phyloP scores from a whole-genome alignment of 2,113 vertebrate genomes.

The Galbula dea region DNA sequence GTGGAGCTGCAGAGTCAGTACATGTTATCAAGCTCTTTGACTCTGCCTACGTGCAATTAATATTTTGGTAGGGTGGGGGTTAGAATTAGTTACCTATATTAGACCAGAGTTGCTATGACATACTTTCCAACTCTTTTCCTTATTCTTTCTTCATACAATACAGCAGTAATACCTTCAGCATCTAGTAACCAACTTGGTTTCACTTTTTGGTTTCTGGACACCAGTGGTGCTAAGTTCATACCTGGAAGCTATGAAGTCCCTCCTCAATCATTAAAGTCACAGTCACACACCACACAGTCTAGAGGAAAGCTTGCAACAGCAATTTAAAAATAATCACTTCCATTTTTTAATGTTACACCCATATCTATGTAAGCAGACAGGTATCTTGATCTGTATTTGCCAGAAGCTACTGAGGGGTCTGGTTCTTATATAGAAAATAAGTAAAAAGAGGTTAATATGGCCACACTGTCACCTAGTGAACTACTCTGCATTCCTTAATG shows the following conservation, averaged over 20 bases:
- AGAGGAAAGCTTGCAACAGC: background rate
- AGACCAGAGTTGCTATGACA: background rate
- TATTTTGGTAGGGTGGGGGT: constrained; percentile 27
- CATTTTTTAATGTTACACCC: background rate
- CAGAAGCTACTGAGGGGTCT: background rate
- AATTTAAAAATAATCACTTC: background rate
- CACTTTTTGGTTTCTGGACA: background rate
- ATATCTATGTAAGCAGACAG: background rate
- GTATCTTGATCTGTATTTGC: background rate
- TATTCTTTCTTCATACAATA: background rate
- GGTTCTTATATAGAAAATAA: background rate
- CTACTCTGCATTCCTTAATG: background rate
- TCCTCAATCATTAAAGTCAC: background rate
- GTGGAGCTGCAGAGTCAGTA: background rate
- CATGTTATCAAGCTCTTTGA: background rate
- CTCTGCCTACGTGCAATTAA: constrained; percentile 20
- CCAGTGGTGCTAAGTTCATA: background rate
- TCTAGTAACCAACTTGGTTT: background rate
- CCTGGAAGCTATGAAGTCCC: background rate
- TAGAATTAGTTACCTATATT: background rate
- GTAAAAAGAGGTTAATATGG: background rate
- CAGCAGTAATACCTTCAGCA: background rate
- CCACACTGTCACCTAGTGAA: background rate
- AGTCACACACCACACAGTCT: background rate
- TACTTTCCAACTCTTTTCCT: background rate